A percentile compares a stretch with the other conserved stretches of the same genome.
These are phyloP conservation scores for Ciconia maguari DNA, from an alignment of 2,113 vertebrate species.

Conservation along the genomic window DNA sequence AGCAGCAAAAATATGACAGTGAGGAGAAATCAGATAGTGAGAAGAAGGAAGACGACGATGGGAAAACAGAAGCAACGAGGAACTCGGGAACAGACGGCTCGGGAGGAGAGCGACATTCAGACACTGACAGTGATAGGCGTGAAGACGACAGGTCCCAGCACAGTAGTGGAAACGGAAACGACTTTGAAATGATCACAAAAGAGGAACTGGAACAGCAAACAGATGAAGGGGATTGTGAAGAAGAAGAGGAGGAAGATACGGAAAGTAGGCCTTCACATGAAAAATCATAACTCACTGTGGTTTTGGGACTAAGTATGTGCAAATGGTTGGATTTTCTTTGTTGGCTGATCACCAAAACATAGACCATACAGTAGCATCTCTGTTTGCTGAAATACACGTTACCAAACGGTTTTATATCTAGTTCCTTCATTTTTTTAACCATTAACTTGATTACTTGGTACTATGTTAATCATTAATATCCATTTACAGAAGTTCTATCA, in stretches of 20 bases:
- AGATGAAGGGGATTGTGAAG: conserved; percentile 87
- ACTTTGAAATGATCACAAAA: conserved; percentile 99
- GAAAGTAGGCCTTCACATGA: conserved; percentile 78
- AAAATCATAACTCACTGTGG: conserved; percentile 82
- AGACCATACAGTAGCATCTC: conserved; percentile 71
- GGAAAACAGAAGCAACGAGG: conserved; percentile 77
- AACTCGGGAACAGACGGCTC: conserved; percentile 73
- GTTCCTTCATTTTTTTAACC: conserved; percentile 71
- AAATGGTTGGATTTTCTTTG: conserved; percentile 82
- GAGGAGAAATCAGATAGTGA: conserved; percentile 94
- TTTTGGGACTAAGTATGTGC: conserved; percentile 75
- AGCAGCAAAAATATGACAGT: conserved; percentile 88
- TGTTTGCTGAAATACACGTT: conserved; percentile 70
- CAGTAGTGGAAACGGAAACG: conserved; percentile 96
- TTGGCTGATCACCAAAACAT: conserved; percentile 78
- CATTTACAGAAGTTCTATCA: conserved; percentile 61
- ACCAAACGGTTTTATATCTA: conserved; percentile 72
- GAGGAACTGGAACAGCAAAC: conserved; percentile 98
- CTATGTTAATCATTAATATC: conserved; percentile 73
- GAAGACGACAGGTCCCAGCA: conserved; percentile 97
- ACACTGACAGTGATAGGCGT: conserved; percentile 94
- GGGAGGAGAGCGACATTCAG: conserved; percentile 83
- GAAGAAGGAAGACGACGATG: conserved; percentile 90
- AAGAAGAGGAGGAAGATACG: conserved; percentile 74
- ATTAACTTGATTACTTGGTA: conserved; percentile 70